phyloP scores from a whole-genome alignment of 2,113 vertebrate genomes.

The Muntiacus muntjak region DNA sequence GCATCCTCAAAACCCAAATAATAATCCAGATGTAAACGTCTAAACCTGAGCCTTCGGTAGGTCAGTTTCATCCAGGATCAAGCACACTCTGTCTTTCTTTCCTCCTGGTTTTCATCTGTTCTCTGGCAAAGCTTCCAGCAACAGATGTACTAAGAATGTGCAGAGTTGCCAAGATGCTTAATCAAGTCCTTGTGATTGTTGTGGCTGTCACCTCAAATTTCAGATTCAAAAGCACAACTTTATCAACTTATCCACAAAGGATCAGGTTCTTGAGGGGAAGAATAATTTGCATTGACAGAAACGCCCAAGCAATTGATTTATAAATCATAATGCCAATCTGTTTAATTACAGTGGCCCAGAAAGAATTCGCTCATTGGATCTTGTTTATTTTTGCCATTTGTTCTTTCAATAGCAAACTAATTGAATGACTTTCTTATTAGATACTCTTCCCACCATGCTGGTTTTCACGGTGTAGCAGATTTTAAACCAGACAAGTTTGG shows the following conservation, averaged over 20 bases:
- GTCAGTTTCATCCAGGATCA: neutral
- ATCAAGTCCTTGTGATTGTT: conserved; percentile 18
- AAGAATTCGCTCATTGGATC: neutral
- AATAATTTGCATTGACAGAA: neutral
- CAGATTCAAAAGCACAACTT: conserved; percentile 35
- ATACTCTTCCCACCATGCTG: neutral
- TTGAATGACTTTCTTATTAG: neutral
- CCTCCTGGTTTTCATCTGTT: neutral
- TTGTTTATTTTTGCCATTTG: neutral
- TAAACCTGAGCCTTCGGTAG: neutral
- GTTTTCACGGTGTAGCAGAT: neutral
- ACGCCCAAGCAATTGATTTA: neutral
- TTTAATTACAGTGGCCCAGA: neutral
- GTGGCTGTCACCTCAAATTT: conserved; percentile 39
- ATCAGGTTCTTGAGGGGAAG: neutral
- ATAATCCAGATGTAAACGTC: neutral
- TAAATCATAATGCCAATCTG: neutral
- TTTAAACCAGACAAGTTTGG: neutral
- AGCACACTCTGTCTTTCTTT: neutral
- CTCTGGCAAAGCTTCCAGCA: neutral
- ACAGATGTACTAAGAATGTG: conserved; percentile 27
- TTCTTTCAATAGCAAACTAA: neutral
- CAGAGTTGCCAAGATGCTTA: neutral
- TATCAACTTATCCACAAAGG: neutral
- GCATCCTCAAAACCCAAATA: neutral